phyloP scores from a whole-genome alignment of 2,113 vertebrate species.

The Phainopepla nitens region DNA sequence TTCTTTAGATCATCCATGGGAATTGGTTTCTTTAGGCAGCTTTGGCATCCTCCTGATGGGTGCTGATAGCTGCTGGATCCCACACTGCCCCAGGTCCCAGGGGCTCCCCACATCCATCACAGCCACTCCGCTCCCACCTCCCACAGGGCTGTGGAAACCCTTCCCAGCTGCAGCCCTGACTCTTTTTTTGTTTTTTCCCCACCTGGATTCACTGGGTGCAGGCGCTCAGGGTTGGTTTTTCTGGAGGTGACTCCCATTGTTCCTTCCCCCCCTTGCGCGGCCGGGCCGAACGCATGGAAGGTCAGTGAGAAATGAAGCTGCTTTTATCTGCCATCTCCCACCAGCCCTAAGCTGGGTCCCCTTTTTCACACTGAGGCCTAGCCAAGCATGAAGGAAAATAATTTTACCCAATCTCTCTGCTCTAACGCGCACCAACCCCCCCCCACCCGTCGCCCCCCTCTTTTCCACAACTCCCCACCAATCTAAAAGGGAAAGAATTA shows the following conservation, averaged over 20 bases:
- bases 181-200: conserved; percentile 44
- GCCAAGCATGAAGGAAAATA: conserved; percentile 82
- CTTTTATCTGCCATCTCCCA: conserved; percentile 79
- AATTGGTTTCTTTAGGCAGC: neutral
- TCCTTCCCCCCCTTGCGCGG: conserved; percentile 1
- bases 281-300: conserved; percentile 47
- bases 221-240: neutral
- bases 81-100: neutral
- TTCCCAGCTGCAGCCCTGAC: neutral
- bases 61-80: neutral
- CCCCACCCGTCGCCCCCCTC: neutral
- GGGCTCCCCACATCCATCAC: rapidly evolving
- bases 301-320: conserved; percentile 78
- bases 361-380: conserved; percentile 68
- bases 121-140: neutral
- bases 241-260: conserved; percentile 61
- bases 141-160: neutral
- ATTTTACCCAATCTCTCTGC: conserved; percentile 80
- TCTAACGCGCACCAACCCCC: conserved; percentile 67
- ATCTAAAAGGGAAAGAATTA: conserved; percentile 28
- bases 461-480: conserved; percentile 17
- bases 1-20: rapidly evolving
- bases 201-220: neutral
- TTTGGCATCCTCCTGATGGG: neutral
- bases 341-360: conserved; percentile 73